These are phyloP conservation scores for Agrochola lychnidis DNA, from an alignment of 2,888 invertebrate species.

Conservation along the genomic window DNA sequence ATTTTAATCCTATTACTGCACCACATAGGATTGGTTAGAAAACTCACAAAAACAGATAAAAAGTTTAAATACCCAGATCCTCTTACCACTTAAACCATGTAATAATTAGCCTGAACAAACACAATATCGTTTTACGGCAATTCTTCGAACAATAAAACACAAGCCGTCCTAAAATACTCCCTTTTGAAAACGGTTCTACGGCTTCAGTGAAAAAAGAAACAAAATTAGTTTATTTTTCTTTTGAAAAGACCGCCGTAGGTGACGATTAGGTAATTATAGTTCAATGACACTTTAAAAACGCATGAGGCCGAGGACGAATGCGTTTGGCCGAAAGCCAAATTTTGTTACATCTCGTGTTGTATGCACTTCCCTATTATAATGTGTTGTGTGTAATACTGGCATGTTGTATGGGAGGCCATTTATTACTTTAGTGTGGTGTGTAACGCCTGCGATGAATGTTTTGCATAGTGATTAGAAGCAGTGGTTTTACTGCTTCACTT, in stretches of 20 bases:
- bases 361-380: constrained; percentile 56
- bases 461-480: neutral
- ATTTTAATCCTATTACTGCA: neutral
- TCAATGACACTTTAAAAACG: constrained; percentile 68
- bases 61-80: constrained; percentile 14
- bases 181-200: neutral
- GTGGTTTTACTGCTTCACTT: neutral
- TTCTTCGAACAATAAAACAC: constrained; percentile 43
- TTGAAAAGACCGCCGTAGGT: constrained; percentile 32
- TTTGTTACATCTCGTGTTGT: constrained; percentile 45
- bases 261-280: constrained; percentile 69
- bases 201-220: constrained; percentile 10
- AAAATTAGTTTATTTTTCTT: constrained; percentile 23
- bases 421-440: neutral
- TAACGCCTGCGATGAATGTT: neutral
- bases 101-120: constrained; percentile 55
- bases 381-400: constrained; percentile 25
- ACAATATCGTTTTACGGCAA: constrained; percentile 35
- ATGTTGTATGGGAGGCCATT: neutral
- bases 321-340: constrained; percentile 65
- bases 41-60: constrained; percentile 4
- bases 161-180: constrained; percentile 33
- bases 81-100: constrained; percentile 45
- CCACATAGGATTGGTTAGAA: neutral
- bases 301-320: constrained; percentile 54